A percentile compares a stretch with the other conserved stretches of the same genome.
Evolutionary conservation across 2,888 invertebrate genomes (phyloP).

Genomic region (Xestobium rufovillosum): DNA sequence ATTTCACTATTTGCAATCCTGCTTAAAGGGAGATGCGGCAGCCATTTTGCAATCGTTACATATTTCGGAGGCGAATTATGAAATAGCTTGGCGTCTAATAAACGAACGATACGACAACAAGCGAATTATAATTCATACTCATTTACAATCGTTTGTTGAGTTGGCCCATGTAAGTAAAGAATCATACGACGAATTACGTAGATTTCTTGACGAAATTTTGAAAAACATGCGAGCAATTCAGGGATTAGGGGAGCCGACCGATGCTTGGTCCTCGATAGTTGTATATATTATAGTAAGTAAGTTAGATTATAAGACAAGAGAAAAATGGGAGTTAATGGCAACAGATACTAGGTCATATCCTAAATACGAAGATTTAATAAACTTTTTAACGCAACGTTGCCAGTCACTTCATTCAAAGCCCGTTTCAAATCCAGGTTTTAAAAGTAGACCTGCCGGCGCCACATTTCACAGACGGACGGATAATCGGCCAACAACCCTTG

Average conservation of each 20-base stretch:
- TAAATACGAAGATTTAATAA: conserved; percentile 14
- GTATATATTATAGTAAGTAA: conserved; percentile 22
- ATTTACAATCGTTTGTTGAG: conserved; percentile 22
- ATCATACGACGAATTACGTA: conserved; percentile 16
- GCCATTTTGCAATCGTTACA: conserved; percentile 16
- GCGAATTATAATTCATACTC: conserved; percentile 22
- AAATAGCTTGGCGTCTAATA: conserved; percentile 15
- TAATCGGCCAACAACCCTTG: not conserved
- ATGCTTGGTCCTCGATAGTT: conserved; percentile 24
- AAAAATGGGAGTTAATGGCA: conserved; percentile 23
- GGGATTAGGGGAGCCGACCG: conserved; percentile 20
- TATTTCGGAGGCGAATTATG: conserved; percentile 14
- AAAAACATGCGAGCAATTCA: conserved; percentile 24
- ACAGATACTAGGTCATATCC: conserved; percentile 11
- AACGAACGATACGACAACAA: conserved; percentile 23
- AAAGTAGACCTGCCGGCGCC: not conserved
- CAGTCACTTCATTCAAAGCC: conserved; percentile 16
- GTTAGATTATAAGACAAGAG: conserved; percentile 18
- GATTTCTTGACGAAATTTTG: conserved; percentile 20
- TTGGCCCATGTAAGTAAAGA: conserved; percentile 15
- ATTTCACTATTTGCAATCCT: conserved; percentile 19
- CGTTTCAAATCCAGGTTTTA: conserved; percentile 13
- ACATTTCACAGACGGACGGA: not conserved
- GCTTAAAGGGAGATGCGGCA: conserved; percentile 18
- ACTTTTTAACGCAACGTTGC: conserved; percentile 21